Evolutionary conservation across 2,888 invertebrate species (phyloP), one percentile per base, ranked within the genome.

Genomic region (Vanessa cardui): DNA sequence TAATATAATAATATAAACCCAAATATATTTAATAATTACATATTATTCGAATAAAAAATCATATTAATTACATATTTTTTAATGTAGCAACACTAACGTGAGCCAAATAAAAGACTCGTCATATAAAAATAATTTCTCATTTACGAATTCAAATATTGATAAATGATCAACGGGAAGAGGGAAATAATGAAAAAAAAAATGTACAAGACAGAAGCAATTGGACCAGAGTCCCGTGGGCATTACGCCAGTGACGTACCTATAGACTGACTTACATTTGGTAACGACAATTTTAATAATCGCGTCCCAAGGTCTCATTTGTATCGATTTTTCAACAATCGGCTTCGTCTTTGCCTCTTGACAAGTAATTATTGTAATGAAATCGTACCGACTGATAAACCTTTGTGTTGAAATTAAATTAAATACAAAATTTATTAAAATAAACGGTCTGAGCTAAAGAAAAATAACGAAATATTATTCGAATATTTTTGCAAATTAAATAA

Each of bases 201-300:
- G 76, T 80, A 80, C 76, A 77, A 67, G 80, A 75, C 80, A 74
- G 78, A 79, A 83, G 77, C 87, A 89, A 91, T 90, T 87, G 87
- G 83, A 87, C 82, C 76, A 77, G 79, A 77, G 78, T 90, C 92
- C 87, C 90, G 64, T 63, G 92, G 86, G 90, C 80, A 84, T 83
- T 84, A 85, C 85, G 81, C 66, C 68, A 83, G 78, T 77, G 39
- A 39, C 77, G 78, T 73, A 70, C 70, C 72, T 73, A 70, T 66
- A 82, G 80, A 16, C n/a, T 9, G 56, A 33, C 33, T 77, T 73
- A 75, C 73, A 78, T 83, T 76, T 83, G 81, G 81, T 80, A 81
- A 78, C 83, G 82, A 83, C 84, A 77, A 88, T 89, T 90, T 90
- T 90, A 90, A 91, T 91, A 91, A 90, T 90, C 86, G 82, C 78